Percentiles rank a stretch among this genome's conserved stretches.
These are phyloP conservation scores for Oenanthe melanoleuca DNA, from an alignment of 2,113 vertebrate species.

Conservation along the genomic window DNA sequence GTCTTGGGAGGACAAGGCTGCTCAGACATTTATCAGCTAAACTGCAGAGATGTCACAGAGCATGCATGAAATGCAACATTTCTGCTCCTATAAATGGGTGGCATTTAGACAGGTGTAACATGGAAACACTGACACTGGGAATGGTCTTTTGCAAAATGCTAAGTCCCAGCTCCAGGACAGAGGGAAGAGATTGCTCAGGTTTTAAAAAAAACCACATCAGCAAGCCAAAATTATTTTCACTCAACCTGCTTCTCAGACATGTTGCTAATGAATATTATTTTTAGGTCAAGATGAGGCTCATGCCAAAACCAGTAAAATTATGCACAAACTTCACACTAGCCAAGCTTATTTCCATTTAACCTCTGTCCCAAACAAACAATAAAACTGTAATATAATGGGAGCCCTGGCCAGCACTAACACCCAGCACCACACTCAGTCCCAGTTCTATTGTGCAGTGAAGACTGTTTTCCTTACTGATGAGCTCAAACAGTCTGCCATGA, in stretches of 20 bases:
- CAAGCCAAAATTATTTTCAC: neutral
- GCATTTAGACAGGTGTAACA: neutral
- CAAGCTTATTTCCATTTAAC: conserved; percentile 2
- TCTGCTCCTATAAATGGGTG: neutral
- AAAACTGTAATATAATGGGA: neutral
- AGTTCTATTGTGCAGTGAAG: conserved; percentile 10
- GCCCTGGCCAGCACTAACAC: neutral
- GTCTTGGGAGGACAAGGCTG: neutral
- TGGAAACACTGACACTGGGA: neutral
- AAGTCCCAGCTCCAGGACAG: neutral
- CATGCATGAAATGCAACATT: neutral
- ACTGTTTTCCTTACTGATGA: conserved; percentile 31
- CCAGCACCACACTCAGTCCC: neutral
- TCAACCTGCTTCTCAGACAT: neutral
- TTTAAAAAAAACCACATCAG: neutral
- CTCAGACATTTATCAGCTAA: neutral
- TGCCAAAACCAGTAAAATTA: neutral
- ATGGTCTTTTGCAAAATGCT: neutral
- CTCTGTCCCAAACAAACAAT: neutral
- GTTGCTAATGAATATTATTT: neutral
- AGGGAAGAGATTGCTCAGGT: neutral
- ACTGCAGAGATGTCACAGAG: neutral
- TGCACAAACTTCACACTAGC: neutral
- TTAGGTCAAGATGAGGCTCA: neutral
- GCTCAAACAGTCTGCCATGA: conserved; percentile 39